Base-by-base conservation (phyloP, 2,113 vertebrate genomes). In the Pogonocichla stellata region DNA sequence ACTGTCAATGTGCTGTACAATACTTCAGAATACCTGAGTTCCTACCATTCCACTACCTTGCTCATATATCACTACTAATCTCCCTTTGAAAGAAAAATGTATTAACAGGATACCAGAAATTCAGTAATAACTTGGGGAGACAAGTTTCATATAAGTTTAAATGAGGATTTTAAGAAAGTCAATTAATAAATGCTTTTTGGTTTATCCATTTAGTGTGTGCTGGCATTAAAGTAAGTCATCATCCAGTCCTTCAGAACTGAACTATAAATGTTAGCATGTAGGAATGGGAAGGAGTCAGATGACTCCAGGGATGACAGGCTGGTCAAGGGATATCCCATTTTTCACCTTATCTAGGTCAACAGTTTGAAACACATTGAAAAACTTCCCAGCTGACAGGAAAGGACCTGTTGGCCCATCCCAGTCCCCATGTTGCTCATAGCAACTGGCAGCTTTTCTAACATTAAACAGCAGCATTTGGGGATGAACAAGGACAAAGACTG, bases 331-430 rank as follows among this genome's bases (percentile, higher is more conserved):
- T 94, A 93, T 56, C 83, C 84, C 4, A 0, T 74, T 34, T 91
- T 93, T 36, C 48, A 60, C 48, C 53, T 90, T 74, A 72, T 91
- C 53, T 91, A 95, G 87, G 78, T 91, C 90, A 95, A 51, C 78
- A 67, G 38, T 79, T 79, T 40, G 73, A 92, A 91, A 78, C 24
- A 70, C 64, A 47, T 34, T 54, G 42, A 84, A 93, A 91, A 89
- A 91, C 58, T 42, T 60, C 47, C 14, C 40, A n/a, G 11, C 47
- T 64, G 51, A 88, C 26, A 73, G 47, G 34, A 56, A 47, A 81
- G 26, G 38, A 90, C 53, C 34, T 75, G 43, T n/a, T 4, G 1
- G 54, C 45, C 79, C 36, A 42, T 64, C 54, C 45, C 67, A 79
- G 43, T 51, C 26, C 24, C 45, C 38, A 17, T 1, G 31, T 6